Evolutionary conservation across 2,797 vertebrate species (phyloP), one percentile per base, ranked within the genome.

Genomic region (Hydrocynus forskahlii): DNA sequence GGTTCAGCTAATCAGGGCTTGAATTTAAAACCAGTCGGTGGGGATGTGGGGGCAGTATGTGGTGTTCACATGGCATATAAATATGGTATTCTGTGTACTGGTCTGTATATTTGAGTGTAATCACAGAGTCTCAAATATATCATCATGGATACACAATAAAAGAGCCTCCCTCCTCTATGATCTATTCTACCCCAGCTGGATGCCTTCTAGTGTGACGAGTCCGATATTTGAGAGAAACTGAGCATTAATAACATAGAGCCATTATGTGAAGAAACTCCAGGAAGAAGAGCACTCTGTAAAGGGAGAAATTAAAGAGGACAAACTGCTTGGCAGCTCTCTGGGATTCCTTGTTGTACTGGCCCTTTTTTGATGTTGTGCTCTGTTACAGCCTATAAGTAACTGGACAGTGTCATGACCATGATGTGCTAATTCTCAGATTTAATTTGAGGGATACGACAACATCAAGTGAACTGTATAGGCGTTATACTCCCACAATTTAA

Each of bases 171-270:
- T 54, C 69, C 48, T 14, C 50, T 29, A 14, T 55, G 19, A 21
- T 45, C 54, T 55, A 60, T 38, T 62, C 40, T 21, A 25, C 73
- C n/a, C 43, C 59, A 54, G 59, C 82, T 81, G 83, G 84, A 81
- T 8, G 48, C 57, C 64, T 77, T 86, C 85, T 55, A 85, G 79
- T 72, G 66, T 66, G 57, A 78, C 35, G 76, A 81, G 71, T 59
- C 74, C 72, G 73, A 73, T 87, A 86, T 86, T 84, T 86, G 81
- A 78, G 67, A 78, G 72, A 79, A 86, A 88, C 76, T 86, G 85
- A 86, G 83, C 85, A 80, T 85, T 85, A 86, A 86, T 88, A 81
- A 87, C 68, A 45, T 64, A 76, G 74, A 73, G 77, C 69, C 40
- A 82, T 82, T 79, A 82, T 81, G 54, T 69, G 81, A 57, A 69